A percentile compares a stretch with the other conserved stretches of the same genome.
Conservation (phyloP, 2,888 invertebrate species). For the Drosophila meridiana region DNA sequence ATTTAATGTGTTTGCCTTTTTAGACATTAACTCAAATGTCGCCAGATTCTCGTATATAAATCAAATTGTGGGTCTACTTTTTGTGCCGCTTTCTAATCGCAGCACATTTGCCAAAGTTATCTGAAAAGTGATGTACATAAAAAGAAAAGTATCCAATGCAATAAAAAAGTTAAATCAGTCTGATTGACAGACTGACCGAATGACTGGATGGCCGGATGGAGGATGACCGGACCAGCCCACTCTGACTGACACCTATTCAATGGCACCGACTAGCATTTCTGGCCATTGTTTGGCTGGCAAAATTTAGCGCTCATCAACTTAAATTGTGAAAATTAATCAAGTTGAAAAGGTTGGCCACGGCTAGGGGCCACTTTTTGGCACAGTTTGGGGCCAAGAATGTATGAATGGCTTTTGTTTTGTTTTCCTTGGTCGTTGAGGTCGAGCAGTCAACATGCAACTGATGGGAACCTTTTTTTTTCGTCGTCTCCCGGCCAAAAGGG, state of each 20-base stretch:
- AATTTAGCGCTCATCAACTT: constrained; percentile 68
- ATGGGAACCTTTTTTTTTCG: constrained; percentile 47
- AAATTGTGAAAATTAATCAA: constrained; percentile 82
- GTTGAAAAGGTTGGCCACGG: constrained; percentile 71
- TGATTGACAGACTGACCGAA: constrained; percentile 15
- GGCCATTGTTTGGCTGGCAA: constrained; percentile 55
- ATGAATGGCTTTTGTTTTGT: constrained; percentile 56
- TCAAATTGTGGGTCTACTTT: constrained; percentile 53
- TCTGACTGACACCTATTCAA: constrained; percentile 22
- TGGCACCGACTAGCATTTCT: constrained; percentile 18
- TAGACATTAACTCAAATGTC: constrained; percentile 45
- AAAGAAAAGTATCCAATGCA: constrained; percentile 30
- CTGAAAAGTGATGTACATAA: constrained; percentile 37
- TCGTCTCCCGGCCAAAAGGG: constrained; percentile 28
- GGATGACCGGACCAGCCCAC: too few relatives aligned
- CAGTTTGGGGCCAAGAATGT: constrained; percentile 35
- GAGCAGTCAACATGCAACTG: constrained; percentile 64
- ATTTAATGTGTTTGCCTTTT: constrained; percentile 10
- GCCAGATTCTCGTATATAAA: constrained; percentile 65
- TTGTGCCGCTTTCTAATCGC: constrained; percentile 58
- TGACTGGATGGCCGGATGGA: neutral
- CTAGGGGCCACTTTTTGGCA: constrained; percentile 32
- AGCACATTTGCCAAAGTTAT: constrained; percentile 71
- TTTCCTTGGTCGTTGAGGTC: constrained; percentile 56
- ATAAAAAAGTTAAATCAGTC: constrained; percentile 54